Evolutionary conservation across 2,888 invertebrate species (phyloP).

Genomic region (Eupeodes luniger): DNA sequence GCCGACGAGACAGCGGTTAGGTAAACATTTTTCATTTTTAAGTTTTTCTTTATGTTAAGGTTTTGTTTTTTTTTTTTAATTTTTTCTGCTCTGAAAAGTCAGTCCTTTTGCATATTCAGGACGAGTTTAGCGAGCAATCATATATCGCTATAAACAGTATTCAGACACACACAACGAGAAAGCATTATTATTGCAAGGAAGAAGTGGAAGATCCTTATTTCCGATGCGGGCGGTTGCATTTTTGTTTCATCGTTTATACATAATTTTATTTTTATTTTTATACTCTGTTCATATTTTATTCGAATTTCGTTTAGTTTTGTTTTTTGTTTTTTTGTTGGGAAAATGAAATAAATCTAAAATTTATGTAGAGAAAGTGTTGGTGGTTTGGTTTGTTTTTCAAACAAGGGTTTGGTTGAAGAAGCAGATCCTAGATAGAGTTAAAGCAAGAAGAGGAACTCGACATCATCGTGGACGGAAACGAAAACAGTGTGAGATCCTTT

Average conservation of each 20-base stretch:
- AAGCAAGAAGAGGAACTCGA: not conserved
- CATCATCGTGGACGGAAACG: not conserved
- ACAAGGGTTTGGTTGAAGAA: not conserved
- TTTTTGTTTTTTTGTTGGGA: constrained; percentile 29
- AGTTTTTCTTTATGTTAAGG: not conserved
- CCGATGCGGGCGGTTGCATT: constrained; percentile 68
- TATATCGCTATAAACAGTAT: not conserved
- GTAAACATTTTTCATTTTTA: constrained; percentile 71
- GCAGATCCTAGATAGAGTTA: not conserved
- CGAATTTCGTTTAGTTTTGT: constrained; percentile 34
- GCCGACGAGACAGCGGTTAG: constrained; percentile 76
- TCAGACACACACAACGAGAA: constrained; percentile 29
- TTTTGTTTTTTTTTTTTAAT: constrained; percentile 9
- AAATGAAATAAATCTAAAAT: constrained; percentile 67
- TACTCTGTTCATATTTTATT: constrained; percentile 46
- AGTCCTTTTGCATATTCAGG: constrained; percentile 58
- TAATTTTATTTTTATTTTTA: not conserved
- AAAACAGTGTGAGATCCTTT: constrained; percentile 46
- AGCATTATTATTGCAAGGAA: constrained; percentile 66
- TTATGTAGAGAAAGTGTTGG: constrained; percentile 68
- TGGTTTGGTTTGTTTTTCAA: constrained; percentile 30
- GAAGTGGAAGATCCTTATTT: constrained; percentile 64
- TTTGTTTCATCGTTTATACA: constrained; percentile 56
- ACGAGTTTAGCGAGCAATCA: constrained; percentile 39
- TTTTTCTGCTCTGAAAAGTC: not conserved